Evolutionary conservation across 2,888 invertebrate genomes (phyloP), one percentile per base, ranked within the genome.

Genomic region (Cephus nigrinus): DNA sequence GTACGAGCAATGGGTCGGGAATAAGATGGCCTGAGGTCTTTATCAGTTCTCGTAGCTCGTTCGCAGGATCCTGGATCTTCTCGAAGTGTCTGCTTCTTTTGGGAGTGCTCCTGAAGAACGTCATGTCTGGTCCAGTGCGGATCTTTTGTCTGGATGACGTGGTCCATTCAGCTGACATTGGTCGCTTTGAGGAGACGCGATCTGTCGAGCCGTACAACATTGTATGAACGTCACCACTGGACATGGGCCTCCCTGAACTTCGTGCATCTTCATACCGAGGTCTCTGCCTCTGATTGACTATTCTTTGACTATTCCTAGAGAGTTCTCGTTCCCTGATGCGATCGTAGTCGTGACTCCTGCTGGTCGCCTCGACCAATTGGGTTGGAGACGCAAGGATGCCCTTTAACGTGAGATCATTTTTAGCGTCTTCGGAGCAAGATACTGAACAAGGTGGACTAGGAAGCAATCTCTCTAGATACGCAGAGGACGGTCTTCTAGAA

Each of bases 1-100:
- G 97, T 81, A 97, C 95, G 80, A 97, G 91, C 86, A 97, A 93
- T 12, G 97, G 97, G 92, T 97, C 96, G 71, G 97, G 97, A 88
- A 97, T 94, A 89, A 95, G 94, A 87, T 95, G 94, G 82, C 94
- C 94, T 11, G 94, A 93, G 85, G 94, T 95, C 74, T 93, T 93
- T 80, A 95, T 93, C 34, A 97, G 92, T 87, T 94, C 93, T 83
- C 95, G 94, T 12, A 97, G 92, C 88, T 97, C 97, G 79, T 94
- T 94, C 11, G 96, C 88, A 0, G 97, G 95, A 78, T 92, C 91
- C 12, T 85, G 73, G 5, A 81, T 79, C 32, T 84, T 83, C 12
- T 88, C 86, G 2, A 9, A 55, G 55, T 55, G 55, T 55, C 9
- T 55, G 55, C 23, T 55, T 55, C 55, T 55, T 2, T 55, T 55